Evolutionary conservation across 2,113 vertebrate genomes (phyloP), one percentile per base, ranked within the genome.

Genomic region (Galbula dea): DNA sequence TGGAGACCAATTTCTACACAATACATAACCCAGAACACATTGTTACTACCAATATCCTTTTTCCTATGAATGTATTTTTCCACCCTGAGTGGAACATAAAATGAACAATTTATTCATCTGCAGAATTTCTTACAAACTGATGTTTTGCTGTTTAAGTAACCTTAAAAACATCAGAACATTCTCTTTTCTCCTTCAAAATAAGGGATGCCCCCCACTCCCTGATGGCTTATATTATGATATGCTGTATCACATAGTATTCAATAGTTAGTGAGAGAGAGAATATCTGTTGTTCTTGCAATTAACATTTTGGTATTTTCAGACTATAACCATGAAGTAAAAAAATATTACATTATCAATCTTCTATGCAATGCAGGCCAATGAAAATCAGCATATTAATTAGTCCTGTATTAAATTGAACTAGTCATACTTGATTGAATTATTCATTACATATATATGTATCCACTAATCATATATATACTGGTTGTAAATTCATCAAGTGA

Each of bases 1-100:
- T 48, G 95, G 69, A 94, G 86, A 86, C 13, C 41, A 72, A 94
- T 94, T 92, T 86, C 81, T 84, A 65, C 39, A 91, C 48, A 90
- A 91, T 90, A 61, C 39, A 54, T 48, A 86, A 83, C 27, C 27
- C 61, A 88, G 65, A 90, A 78, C 41, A 74, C 9, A 34, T 68
- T 82, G 39, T 92, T 88, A 89, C 30, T 88, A 37, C 4, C 4
- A 83, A 67, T 81, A 41, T 75, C 12, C 1, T 65, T 57, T 88
- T 88, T 66, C 49, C 39, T 21, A 55, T 45, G 34, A 93, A 49
- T 66, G 5, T 51, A 23, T 86, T 91, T 80, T 83, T 86, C 48
- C 12, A 43, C 11, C 4, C 24, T 65, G 67, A 86, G 75, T 72
- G 45, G 18, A 96, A 68, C 17, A 52, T 36, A 59, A n/a, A 77